Conservation (phyloP, 2,888 invertebrate species). For the Ennomos quercinarius region DNA sequence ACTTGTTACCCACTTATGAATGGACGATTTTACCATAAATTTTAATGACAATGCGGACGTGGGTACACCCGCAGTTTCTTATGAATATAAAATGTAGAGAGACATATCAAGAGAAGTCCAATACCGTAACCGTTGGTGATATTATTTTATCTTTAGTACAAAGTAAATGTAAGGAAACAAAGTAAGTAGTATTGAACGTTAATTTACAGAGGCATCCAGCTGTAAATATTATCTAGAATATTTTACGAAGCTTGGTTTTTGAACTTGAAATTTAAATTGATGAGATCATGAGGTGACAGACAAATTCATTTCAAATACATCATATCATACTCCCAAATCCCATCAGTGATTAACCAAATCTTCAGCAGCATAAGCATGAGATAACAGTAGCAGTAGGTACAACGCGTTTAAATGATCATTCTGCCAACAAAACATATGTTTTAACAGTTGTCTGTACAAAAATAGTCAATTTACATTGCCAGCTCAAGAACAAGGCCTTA, state of each 20-base stretch:
- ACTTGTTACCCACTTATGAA: slow-evolving; percentile 34
- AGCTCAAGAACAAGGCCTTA: slow-evolving; percentile 6
- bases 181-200: slow-evolving; percentile 2
- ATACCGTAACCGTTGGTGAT: slow-evolving; percentile 5
- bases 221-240: neutral
- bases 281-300: too few relatives aligned
- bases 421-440: neutral
- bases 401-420: too few relatives aligned
- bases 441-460: neutral
- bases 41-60: slow-evolving; percentile 41
- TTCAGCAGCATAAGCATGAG: too few relatives aligned
- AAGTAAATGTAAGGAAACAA: neutral
- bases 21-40: slow-evolving; percentile 38
- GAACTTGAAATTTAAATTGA: too few relatives aligned
- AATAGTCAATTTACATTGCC: neutral
- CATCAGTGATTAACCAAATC: too few relatives aligned
- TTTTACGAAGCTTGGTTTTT: too few relatives aligned
- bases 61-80: slow-evolving; percentile 27
- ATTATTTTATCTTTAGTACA: neutral
- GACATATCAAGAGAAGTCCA: slow-evolving; percentile 9
- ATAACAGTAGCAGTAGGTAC: too few relatives aligned
- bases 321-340: too few relatives aligned
- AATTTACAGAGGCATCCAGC: neutral
- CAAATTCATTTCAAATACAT: too few relatives aligned
- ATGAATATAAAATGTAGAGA: slow-evolving; percentile 36